Evolutionary conservation across 1,140 invertebrate genomes (phyloP).

Genomic region (Metaphire vulgaris): DNA sequence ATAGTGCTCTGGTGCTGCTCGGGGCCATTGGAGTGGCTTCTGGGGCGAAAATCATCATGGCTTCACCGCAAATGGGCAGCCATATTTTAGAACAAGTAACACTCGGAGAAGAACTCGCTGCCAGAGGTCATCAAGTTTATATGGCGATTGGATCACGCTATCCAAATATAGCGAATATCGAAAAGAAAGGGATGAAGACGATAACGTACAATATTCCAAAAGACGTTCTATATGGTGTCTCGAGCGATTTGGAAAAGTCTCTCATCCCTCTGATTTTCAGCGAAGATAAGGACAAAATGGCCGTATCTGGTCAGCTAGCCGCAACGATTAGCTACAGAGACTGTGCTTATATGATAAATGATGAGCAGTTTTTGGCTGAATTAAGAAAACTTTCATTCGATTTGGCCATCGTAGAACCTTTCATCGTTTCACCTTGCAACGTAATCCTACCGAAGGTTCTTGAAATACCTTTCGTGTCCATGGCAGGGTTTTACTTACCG

Average conservation of each 20-base stretch:
- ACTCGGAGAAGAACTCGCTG: not conserved
- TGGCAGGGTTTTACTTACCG: too few species aligned
- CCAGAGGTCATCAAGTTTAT: slow-evolving; percentile 2
- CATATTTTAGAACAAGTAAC: not conserved
- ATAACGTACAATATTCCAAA: not conserved
- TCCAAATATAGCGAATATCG: not conserved
- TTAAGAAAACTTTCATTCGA: slow-evolving; percentile 31
- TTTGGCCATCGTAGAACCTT: slow-evolving; percentile 34
- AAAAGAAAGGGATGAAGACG: not conserved
- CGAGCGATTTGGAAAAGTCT: not conserved
- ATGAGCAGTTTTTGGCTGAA: not conserved
- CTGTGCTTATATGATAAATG: not conserved
- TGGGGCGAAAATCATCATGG: not conserved
- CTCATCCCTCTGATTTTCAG: not conserved
- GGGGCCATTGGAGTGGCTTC: not conserved
- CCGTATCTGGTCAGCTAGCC: not conserved
- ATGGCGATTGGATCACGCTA: not conserved
- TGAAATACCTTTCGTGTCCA: not conserved
- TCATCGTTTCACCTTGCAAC: not conserved
- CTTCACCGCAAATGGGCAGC: not conserved
- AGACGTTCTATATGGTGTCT: not conserved
- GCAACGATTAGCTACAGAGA: not conserved
- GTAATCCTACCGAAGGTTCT: not conserved
- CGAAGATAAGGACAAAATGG: not conserved
- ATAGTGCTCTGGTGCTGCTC: not conserved